A percentile compares a stretch with the other conserved stretches of the same genome.
Evolutionary conservation across 2,888 invertebrate species (phyloP).

Genomic region (Camptogramma bilineatum): DNA sequence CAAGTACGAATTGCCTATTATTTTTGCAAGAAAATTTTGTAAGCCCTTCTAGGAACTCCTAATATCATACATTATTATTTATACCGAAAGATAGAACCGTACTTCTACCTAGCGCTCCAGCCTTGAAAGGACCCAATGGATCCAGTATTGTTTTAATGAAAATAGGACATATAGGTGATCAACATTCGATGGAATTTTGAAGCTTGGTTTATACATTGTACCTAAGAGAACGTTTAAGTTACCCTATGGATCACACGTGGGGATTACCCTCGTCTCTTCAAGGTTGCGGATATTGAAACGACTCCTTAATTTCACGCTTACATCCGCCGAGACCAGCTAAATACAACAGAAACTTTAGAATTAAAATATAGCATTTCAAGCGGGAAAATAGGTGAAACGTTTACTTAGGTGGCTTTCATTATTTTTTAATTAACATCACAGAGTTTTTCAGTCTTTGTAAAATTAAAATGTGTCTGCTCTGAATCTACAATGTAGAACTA

Average conservation of each 20-base stretch:
- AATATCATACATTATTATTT: no score
- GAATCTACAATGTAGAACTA: neutral
- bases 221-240: neutral
- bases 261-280: neutral
- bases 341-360: constrained; percentile 20
- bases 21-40: no score
- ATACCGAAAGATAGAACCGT: no score
- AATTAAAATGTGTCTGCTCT: neutral
- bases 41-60: no score
- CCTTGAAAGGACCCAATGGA: no score
- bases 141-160: neutral
- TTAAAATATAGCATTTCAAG: constrained; percentile 24
- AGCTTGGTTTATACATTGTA: neutral
- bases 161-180: neutral
- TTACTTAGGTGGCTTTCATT: constrained; percentile 7
- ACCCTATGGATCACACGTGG: neutral
- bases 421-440: constrained; percentile 5
- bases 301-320: constrained; percentile 18
- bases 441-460: neutral
- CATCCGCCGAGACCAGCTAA: constrained; percentile 13
- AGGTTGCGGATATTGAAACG: constrained; percentile 8
- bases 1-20: no score
- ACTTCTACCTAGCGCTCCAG: no score
- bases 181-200: neutral
- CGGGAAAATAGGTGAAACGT: constrained; percentile 13